A percentile compares a stretch with the other conserved stretches of the same genome.
Conservation (phyloP, 2,888 invertebrate genomes). For the Drosophila leonis region DNA sequence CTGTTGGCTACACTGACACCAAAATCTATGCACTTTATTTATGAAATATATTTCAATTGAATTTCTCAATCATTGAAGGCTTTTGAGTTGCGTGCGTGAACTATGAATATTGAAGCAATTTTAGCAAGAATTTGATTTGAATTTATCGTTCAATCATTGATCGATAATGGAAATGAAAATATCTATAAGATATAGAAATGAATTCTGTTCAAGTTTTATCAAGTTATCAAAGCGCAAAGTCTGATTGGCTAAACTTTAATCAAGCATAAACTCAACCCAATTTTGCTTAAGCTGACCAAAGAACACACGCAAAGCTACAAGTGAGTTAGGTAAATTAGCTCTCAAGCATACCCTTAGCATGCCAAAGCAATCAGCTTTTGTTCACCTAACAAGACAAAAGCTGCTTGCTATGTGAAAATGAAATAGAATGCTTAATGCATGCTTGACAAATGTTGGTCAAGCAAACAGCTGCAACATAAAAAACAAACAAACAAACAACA, state of each 20-base stretch:
- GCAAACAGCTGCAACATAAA: not conserved
- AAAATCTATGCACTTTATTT: not conserved
- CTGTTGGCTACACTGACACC: slow-evolving; percentile 2
- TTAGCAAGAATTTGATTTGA: not conserved
- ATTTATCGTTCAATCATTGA: not conserved
- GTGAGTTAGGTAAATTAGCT: not conserved
- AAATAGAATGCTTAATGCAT: not conserved
- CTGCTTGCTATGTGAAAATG: not conserved
- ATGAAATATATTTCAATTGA: not conserved
- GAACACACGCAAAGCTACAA: not conserved
- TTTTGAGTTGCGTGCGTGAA: too few species aligned
- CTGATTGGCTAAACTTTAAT: not conserved
- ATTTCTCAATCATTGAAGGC: slow-evolving; percentile 1
- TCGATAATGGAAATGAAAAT: not conserved
- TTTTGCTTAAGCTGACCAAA: not conserved
- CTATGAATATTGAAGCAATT: too few species aligned
- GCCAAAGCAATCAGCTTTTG: not conserved
- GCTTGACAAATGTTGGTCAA: slow-evolving; percentile 12
- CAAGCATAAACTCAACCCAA: not conserved
- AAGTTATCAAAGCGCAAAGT: not conserved
- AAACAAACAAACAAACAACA: slow-evolving; percentile 15
- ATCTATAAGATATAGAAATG: not conserved
- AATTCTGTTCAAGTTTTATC: too few species aligned
- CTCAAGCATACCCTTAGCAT: too few species aligned
- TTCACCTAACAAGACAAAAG: not conserved